Conservation (phyloP, 2,797 vertebrate species). For the Lepilemur ruficaudatus region DNA sequence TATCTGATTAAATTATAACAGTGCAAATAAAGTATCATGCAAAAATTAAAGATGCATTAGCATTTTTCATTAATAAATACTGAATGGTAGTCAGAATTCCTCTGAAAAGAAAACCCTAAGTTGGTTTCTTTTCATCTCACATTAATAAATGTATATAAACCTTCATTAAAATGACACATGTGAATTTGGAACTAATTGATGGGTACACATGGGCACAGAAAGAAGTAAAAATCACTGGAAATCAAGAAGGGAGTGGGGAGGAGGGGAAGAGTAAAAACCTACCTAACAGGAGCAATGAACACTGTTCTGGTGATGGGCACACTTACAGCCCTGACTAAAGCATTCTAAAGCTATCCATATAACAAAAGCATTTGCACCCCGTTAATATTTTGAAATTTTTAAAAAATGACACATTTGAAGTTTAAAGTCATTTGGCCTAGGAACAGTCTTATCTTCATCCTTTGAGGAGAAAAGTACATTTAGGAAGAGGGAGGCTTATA, state of each 20-base stretch:
- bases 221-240: no score
- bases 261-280: no score
- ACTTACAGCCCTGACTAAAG: no score
- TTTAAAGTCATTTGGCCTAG: not conserved
- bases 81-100: not conserved
- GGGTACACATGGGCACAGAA: no score
- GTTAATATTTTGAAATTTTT: no score
- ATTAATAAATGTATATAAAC: not conserved
- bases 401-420: not conserved
- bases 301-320: no score
- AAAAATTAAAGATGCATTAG: not conserved
- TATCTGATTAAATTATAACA: not conserved
- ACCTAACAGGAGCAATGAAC: no score
- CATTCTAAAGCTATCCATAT: no score
- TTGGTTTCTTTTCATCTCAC: not conserved
- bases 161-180: not conserved
- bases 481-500: not conserved
- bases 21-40: not conserved
- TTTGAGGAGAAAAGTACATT: not conserved
- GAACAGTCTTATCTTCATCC: not conserved
- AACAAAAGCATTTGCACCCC: no score
- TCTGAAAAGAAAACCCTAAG: not conserved
- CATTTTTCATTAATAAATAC: not conserved
- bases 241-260: no score
- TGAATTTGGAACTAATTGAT: no score